Evolutionary conservation across 2,888 invertebrate species (phyloP).

Genomic region (Athrips mouffetella): DNA sequence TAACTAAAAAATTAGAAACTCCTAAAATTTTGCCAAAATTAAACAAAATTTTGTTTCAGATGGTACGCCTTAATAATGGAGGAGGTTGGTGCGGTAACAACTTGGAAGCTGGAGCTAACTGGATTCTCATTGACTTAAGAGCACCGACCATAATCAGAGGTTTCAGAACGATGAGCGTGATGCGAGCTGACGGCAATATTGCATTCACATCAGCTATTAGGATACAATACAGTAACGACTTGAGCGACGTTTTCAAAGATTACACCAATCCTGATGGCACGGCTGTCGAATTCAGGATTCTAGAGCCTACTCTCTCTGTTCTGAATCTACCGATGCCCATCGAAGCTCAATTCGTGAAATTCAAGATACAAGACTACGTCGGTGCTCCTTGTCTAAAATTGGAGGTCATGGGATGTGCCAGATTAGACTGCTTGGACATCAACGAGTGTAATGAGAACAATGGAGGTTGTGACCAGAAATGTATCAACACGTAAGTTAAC

Average conservation of each 20-base stretch:
- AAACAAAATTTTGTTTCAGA: conserved; percentile 64
- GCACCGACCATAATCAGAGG: conserved; percentile 93
- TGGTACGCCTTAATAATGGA: conserved; percentile 89
- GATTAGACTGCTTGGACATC: conserved; percentile 91
- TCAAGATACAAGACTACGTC: conserved; percentile 91
- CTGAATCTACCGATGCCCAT: conserved; percentile 93
- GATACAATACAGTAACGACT: conserved; percentile 91
- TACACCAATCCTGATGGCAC: conserved; percentile 96
- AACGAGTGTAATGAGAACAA: conserved; percentile 92
- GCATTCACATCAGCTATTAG: conserved; percentile 95
- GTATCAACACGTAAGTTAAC: conserved; percentile 83
- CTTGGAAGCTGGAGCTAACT: conserved; percentile 91
- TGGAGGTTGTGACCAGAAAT: conserved; percentile 96
- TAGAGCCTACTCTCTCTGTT: conserved; percentile 94
- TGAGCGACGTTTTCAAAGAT: conserved; percentile 93
- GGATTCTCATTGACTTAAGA: conserved; percentile 91
- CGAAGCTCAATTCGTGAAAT: conserved; percentile 91
- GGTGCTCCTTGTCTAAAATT: conserved; percentile 93
- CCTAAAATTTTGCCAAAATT: not conserved
- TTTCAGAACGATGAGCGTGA: conserved; percentile 93
- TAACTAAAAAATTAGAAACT: not conserved
- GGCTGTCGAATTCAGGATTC: conserved; percentile 93
- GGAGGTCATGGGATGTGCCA: conserved; percentile 95
- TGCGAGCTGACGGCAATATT: conserved; percentile 87
- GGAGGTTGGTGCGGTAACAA: conserved; percentile 95